These are phyloP conservation scores for Propithecus perrieri DNA, from an alignment of 2,797 vertebrate species.

Conservation along the genomic window DNA sequence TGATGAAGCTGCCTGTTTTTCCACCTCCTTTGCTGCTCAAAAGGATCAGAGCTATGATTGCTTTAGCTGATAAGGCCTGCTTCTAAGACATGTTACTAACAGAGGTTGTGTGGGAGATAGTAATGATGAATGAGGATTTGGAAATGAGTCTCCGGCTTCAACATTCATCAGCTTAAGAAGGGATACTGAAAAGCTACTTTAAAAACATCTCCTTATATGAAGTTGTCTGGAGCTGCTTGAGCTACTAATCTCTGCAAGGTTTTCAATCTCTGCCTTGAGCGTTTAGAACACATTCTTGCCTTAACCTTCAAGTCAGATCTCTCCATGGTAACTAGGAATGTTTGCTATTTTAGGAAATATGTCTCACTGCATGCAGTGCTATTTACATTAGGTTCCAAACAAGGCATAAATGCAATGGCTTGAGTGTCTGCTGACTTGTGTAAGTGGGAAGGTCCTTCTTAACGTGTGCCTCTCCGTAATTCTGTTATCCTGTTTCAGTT, in stretches of 20 bases:
- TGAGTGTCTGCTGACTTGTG: not conserved
- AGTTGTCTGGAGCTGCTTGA: not conserved
- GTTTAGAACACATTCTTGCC: slow-evolving; percentile 47
- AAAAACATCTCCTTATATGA: slow-evolving; percentile 3
- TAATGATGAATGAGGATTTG: not conserved
- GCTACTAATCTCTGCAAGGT: slow-evolving; percentile 9
- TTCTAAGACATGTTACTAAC: not conserved
- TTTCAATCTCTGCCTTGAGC: slow-evolving; percentile 14
- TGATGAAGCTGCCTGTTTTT: not conserved
- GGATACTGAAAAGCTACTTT: slow-evolving; percentile 21
- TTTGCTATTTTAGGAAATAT: slow-evolving; percentile 70
- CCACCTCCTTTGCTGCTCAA: not conserved
- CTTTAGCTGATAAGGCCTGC: not conserved
- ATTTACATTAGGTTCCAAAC: slow-evolving; percentile 53
- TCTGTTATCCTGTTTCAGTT: not conserved
- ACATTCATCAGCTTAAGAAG: not conserved
- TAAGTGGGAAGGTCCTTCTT: not conserved
- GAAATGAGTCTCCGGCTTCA: not conserved
- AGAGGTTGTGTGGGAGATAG: slow-evolving; percentile 15
- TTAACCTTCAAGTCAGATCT: not conserved
- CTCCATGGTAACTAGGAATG: slow-evolving; percentile 67
- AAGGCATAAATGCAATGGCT: not conserved
- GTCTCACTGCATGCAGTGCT: not conserved
- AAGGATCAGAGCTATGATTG: not conserved
- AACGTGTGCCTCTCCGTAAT: not conserved